Base-by-base conservation (phyloP, 2,113 vertebrate species). In the Percina caprodes region DNA sequence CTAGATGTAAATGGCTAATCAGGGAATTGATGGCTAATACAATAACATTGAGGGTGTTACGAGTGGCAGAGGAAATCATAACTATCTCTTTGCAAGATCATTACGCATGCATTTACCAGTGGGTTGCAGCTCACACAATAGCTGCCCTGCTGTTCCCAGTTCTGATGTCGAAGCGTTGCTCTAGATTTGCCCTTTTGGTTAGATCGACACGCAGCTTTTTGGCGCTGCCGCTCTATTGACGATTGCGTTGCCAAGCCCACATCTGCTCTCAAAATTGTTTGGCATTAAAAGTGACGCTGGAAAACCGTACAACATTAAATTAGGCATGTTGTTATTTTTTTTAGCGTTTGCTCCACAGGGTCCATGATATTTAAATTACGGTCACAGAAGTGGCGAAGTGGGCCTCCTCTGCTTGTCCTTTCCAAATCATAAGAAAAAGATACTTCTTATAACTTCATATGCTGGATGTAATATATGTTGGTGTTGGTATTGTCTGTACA, bases 191-290 rank as follows among this genome's bases (percentile, higher is more conserved):
- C 75, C 24, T 74, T 54, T 65, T 49, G 16, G 55, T 77, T 35
- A 24, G 68, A 35, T 3, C 2, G 1, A 2, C 74, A 52, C 33
- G 52, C 3, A 10, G 39, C 23, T 21, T 30, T 62, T 69, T 74
- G 56, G 79, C 82, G 3, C 45, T 2, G 5, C 14, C 6, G 24
- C 67, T 66, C 77, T 30, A 52, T 61, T 55, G n/a, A 71, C 49
- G 71, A 61, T 19, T 10, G 60, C 5, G 0, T 19, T 62, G 52
- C 72, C 74, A 79, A 67, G 56, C 77, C 13, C 8, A 49, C 74
- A 82, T 83, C 70, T 83, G 74, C 55, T 75, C 61, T 63, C 13
- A 24, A 62, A 89, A 60, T 42, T 11, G 42, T 66, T 46, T 82
- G 82, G 69, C 75, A 68, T 56, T 5, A 58, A 58, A 82, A 58